Conservation (phyloP, 2,113 vertebrate species). For the Cnemophilus loriae region DNA sequence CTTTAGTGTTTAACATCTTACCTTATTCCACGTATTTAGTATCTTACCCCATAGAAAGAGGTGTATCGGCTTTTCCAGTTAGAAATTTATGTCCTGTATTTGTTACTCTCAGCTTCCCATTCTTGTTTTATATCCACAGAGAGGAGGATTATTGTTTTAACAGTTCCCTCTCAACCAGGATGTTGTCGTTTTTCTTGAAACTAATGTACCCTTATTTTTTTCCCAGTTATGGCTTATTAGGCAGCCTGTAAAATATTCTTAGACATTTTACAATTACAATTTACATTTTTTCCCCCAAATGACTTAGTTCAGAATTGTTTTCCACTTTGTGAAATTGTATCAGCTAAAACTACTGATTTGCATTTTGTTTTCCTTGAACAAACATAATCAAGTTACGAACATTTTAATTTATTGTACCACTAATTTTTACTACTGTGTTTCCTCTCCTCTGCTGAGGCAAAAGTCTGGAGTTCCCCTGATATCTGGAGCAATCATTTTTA, state of each 20-base stretch:
- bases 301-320: neutral
- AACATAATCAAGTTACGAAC: neutral
- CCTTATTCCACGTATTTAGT: neutral
- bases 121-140: neutral
- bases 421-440: neutral
- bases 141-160: neutral
- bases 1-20: neutral
- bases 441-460: neutral
- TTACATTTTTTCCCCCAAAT: neutral
- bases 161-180: neutral
- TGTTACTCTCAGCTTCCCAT: neutral
- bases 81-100: neutral
- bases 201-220: neutral
- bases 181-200: neutral
- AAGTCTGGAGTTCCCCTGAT: neutral
- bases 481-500: neutral
- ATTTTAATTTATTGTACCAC: neutral
- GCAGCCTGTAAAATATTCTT: neutral
- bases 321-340: neutral
- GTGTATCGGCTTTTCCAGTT: neutral
- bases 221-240: neutral
- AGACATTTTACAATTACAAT: neutral
- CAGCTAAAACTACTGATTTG: neutral
- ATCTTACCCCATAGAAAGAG: neutral
- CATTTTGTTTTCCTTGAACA: neutral